Conservation (phyloP, 1,140 invertebrate genomes). For the Drosophila subpulchrella region DNA sequence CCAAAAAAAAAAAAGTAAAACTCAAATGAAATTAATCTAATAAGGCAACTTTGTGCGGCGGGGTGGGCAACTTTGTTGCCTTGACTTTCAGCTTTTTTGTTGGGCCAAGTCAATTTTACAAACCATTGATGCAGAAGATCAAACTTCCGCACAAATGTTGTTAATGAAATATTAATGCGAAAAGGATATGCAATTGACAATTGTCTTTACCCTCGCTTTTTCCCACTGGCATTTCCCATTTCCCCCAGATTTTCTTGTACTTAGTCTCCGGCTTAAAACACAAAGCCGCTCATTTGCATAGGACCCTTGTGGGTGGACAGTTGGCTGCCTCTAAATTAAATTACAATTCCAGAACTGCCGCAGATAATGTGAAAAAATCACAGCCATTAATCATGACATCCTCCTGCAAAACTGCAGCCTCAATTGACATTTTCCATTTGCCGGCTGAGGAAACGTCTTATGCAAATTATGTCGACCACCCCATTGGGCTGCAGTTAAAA, state of each 20-base stretch:
- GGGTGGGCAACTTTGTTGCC: slow-evolving; percentile 49
- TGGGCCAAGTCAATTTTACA: slow-evolving; percentile 81
- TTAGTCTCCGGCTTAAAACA: slow-evolving; percentile 47
- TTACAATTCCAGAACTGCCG: slow-evolving; percentile 66
- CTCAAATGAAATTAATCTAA: slow-evolving; percentile 83
- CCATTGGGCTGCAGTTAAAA: slow-evolving; percentile 73
- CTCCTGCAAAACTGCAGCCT: slow-evolving; percentile 37
- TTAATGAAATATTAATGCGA: slow-evolving; percentile 84
- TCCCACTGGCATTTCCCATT: neutral
- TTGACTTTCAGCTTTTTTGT: slow-evolving; percentile 24
- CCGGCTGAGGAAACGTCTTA: slow-evolving; percentile 44
- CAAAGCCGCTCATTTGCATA: slow-evolving; percentile 73
- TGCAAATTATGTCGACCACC: slow-evolving; percentile 57
- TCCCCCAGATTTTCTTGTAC: slow-evolving; percentile 1
- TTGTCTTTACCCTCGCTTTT: slow-evolving; percentile 31
- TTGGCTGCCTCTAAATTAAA: slow-evolving; percentile 72
- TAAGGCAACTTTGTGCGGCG: slow-evolving; percentile 61
- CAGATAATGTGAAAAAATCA: slow-evolving; percentile 71
- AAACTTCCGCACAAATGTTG: slow-evolving; percentile 83
- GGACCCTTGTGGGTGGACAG: slow-evolving; percentile 30
- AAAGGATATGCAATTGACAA: slow-evolving; percentile 84
- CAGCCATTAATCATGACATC: slow-evolving; percentile 72
- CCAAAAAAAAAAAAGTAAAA: slow-evolving; percentile 39
- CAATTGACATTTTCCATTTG: slow-evolving; percentile 79
- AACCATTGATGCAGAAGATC: slow-evolving; percentile 84